Evolutionary conservation across 2,797 vertebrate species (phyloP).

Genomic region (Chaenodraco wilsoni): DNA sequence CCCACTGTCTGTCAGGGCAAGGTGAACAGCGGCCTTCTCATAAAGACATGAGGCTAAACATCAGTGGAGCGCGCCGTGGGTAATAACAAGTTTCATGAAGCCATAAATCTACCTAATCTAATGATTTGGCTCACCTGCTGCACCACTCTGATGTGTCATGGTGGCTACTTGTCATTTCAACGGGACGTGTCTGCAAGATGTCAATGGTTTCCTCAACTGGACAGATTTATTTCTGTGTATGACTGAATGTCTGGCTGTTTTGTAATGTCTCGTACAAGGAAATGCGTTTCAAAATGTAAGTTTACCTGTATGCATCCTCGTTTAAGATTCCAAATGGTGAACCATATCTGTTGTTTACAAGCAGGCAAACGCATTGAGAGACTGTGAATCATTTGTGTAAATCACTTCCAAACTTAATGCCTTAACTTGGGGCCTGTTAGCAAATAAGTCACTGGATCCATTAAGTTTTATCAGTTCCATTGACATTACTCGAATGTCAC

Average conservation of each 20-base stretch:
- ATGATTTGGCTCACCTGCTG: slow-evolving; percentile 83
- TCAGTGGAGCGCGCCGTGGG: slow-evolving; percentile 72
- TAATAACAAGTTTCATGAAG: slow-evolving; percentile 84
- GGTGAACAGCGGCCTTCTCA: slow-evolving; percentile 77
- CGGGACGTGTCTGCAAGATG: slow-evolving; percentile 72
- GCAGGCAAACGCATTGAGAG: not conserved
- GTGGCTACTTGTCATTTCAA: slow-evolving; percentile 82
- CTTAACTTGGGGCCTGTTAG: slow-evolving; percentile 3
- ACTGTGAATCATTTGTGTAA: not conserved
- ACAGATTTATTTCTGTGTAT: slow-evolving; percentile 75
- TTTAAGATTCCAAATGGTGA: slow-evolving; percentile 19
- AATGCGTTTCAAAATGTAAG: slow-evolving; percentile 23
- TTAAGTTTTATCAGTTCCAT: slow-evolving; percentile 5
- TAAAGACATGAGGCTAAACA: slow-evolving; percentile 84
- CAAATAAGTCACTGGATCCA: slow-evolving; percentile 10
- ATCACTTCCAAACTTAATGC: not conserved
- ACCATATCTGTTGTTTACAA: not conserved
- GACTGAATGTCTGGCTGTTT: slow-evolving; percentile 29
- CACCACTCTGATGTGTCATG: slow-evolving; percentile 76
- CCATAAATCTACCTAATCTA: slow-evolving; percentile 85
- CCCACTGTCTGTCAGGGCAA: slow-evolving; percentile 72
- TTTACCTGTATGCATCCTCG: slow-evolving; percentile 12
- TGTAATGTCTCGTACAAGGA: slow-evolving; percentile 39
- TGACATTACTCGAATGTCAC: slow-evolving; percentile 60
- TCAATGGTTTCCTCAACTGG: slow-evolving; percentile 60